Conservation (phyloP, 1,140 invertebrate species). For the Lysiphlebus fabarum region DNA sequence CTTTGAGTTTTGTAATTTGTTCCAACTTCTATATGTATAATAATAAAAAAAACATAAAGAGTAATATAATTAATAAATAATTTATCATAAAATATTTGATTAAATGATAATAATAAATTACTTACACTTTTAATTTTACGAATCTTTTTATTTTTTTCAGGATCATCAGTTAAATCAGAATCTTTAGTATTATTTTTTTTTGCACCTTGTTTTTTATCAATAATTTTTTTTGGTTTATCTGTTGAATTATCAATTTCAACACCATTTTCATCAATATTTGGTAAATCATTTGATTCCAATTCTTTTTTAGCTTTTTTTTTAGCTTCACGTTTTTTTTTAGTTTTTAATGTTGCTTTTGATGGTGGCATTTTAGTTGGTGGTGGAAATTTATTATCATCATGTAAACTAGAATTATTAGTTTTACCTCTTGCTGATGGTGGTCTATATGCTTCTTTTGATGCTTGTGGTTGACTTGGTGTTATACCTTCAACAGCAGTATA, state of each 20-base stretch:
- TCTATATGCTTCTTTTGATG: slow-evolving; percentile 73
- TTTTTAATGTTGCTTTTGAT: slow-evolving; percentile 61
- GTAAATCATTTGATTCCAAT: slow-evolving; percentile 49
- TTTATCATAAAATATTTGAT: slow-evolving; percentile 18
- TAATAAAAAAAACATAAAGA: slow-evolving; percentile 38
- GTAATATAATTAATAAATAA: slow-evolving; percentile 16
- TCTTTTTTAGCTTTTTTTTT: slow-evolving; percentile 68
- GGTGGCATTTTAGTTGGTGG: slow-evolving; percentile 9
- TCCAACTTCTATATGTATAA: slow-evolving; percentile 80
- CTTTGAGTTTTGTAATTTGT: slow-evolving; percentile 81
- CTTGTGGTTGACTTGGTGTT: slow-evolving; percentile 66
- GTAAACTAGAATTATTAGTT: slow-evolving; percentile 63
- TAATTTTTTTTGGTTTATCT: slow-evolving; percentile 24
- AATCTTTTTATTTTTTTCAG: slow-evolving; percentile 82
- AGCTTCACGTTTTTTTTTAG: slow-evolving; percentile 74
- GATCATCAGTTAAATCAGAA: slow-evolving; percentile 66
- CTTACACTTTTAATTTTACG: slow-evolving; percentile 75
- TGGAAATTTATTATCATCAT: slow-evolving; percentile 61
- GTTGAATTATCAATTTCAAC: slow-evolving; percentile 13
- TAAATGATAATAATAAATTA: slow-evolving; percentile 19
- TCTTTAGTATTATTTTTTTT: slow-evolving; percentile 31
- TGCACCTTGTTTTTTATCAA: background rate
- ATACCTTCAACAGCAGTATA: slow-evolving; percentile 73
- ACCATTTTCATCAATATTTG: slow-evolving; percentile 39
- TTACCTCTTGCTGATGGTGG: slow-evolving; percentile 67